Percentiles rank a stretch among this genome's conserved stretches.
Evolutionary conservation across 2,888 invertebrate species (phyloP).

Genomic region (Steinernema hermaphroditum): DNA sequence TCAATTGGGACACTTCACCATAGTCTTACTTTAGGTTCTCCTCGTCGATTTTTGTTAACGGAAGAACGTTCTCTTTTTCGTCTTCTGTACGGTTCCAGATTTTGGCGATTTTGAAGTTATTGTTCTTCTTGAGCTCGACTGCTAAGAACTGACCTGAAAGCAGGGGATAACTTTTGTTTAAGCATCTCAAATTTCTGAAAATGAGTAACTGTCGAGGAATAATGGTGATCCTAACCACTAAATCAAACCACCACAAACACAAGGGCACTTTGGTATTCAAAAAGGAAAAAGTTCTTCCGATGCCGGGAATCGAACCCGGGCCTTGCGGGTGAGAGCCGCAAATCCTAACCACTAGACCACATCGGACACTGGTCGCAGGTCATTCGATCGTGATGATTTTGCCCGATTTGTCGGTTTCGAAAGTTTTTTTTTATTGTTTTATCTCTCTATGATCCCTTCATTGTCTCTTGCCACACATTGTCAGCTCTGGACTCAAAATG

Average conservation of each 20-base stretch:
- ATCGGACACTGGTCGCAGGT: too few relatives aligned
- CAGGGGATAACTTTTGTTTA: background rate
- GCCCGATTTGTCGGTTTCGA: too few relatives aligned
- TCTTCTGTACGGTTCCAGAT: constrained; percentile 62
- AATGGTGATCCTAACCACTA: too few relatives aligned
- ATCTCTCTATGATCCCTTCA: too few relatives aligned
- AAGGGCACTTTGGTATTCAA: too few relatives aligned
- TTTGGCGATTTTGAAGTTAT: constrained; percentile 49
- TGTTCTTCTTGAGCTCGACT: constrained; percentile 48
- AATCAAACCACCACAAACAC: too few relatives aligned
- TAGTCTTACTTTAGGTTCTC: constrained; percentile 41
- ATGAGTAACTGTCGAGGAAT: too few relatives aligned
- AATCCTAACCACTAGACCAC: constrained; percentile 54
- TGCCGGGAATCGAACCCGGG: constrained; percentile 54
- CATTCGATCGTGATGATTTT: too few relatives aligned
- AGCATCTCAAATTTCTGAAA: constrained; percentile 30
- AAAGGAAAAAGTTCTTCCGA: constrained; percentile 36
- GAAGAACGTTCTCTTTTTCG: constrained; percentile 46
- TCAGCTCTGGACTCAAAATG: too few relatives aligned
- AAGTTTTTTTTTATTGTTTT: too few relatives aligned
- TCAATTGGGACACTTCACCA: background rate
- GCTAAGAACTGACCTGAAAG: constrained; percentile 60
- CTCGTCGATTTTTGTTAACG: constrained; percentile 47
- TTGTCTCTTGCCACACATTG: too few relatives aligned
- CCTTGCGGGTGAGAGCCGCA: constrained; percentile 49